Conservation (phyloP, 2,888 invertebrate species). For the Onthophagus sagittarius region DNA sequence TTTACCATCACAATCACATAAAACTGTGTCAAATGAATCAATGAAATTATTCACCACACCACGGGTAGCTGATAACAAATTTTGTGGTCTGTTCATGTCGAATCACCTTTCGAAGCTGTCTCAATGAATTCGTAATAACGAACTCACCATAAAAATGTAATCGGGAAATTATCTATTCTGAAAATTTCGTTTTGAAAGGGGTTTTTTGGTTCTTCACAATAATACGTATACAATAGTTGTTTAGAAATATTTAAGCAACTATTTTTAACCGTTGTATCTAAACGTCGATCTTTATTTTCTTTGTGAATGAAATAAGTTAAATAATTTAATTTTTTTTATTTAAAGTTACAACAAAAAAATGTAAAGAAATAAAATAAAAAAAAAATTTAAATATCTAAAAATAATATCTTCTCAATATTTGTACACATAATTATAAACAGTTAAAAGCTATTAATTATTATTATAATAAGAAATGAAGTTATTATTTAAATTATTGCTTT, state of each 20-base stretch:
- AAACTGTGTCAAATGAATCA: constrained; percentile 53
- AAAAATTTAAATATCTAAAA: too few relatives aligned
- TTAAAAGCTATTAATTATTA: too few relatives aligned
- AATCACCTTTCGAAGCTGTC: not conserved
- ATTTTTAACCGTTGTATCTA: not conserved
- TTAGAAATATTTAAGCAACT: not conserved
- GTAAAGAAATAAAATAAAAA: too few relatives aligned
- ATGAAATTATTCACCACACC: constrained; percentile 39
- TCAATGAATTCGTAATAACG: not conserved
- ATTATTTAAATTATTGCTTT: too few relatives aligned
- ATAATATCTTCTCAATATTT: too few relatives aligned
- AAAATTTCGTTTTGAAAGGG: not conserved
- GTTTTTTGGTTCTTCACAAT: not conserved
- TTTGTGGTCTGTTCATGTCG: constrained; percentile 4
- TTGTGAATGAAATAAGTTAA: too few relatives aligned
- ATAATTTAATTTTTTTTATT: too few relatives aligned
- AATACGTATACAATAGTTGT: not conserved
- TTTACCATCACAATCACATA: constrained; percentile 59
- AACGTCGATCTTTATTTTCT: too few relatives aligned
- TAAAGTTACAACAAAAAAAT: too few relatives aligned
- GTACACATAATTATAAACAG: too few relatives aligned
- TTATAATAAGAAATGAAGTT: too few relatives aligned
- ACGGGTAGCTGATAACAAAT: not conserved
- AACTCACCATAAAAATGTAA: not conserved
- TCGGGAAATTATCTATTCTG: not conserved